Percentiles rank a stretch among this genome's conserved stretches.
These are phyloP conservation scores for Arctia plantaginis DNA, from an alignment of 2,888 invertebrate species.

Conservation along the genomic window DNA sequence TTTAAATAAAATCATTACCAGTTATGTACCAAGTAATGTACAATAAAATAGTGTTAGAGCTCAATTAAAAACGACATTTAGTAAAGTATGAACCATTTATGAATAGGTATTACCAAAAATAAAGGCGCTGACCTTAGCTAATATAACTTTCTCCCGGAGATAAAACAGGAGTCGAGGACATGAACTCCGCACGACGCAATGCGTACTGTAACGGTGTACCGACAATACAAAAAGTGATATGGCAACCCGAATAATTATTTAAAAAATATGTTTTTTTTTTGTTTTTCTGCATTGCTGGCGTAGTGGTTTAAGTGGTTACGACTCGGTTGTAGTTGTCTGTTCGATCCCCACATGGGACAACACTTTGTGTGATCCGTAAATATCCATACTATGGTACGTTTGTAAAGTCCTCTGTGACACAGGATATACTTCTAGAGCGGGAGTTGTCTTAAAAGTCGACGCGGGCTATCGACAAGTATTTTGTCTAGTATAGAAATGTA, in stretches of 20 bases:
- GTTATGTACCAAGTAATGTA: not conserved
- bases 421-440: too few species aligned
- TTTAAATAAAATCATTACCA: too few species aligned
- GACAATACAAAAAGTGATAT: constrained; percentile 20
- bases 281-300: too few species aligned
- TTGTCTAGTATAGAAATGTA: too few species aligned
- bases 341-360: too few species aligned
- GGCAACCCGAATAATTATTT: not conserved
- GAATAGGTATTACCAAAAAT: constrained; percentile 10
- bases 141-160: constrained; percentile 69
- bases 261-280: not conserved
- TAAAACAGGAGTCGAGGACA: constrained; percentile 64
- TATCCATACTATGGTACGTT: too few species aligned
- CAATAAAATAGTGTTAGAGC: not conserved
- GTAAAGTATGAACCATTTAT: not conserved
- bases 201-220: constrained; percentile 24
- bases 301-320: too few species aligned
- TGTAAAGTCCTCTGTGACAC: too few species aligned
- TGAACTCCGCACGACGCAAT: constrained; percentile 58
- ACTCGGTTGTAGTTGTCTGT: too few species aligned
- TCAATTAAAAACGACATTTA: not conserved
- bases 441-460: too few species aligned
- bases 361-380: too few species aligned
- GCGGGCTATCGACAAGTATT: too few species aligned
- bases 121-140: constrained; percentile 57